Conservation (phyloP, 53 echinoderm and acorn worm genomes). For the Arbacia lixula region DNA sequence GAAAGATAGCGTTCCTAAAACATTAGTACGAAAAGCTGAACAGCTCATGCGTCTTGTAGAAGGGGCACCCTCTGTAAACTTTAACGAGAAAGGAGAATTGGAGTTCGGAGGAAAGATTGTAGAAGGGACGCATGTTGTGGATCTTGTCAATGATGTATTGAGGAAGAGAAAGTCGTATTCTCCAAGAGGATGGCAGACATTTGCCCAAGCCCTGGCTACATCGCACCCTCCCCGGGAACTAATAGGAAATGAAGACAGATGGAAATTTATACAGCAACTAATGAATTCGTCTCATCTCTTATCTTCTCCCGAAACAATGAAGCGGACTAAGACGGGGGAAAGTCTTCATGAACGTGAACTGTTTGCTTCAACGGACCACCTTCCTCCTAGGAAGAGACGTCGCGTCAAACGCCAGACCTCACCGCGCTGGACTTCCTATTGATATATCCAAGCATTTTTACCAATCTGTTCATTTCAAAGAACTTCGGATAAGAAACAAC, state of each 20-base stretch:
- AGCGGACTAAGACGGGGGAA: too few relatives aligned
- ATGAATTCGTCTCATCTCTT: too few relatives aligned
- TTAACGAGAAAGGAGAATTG: slow-evolving; percentile 42
- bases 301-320: too few relatives aligned
- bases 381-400: not conserved
- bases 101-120: slow-evolving; percentile 8
- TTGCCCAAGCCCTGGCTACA: slow-evolving; percentile 16
- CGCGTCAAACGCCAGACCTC: not conserved
- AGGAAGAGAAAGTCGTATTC: slow-evolving; percentile 43
- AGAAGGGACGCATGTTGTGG: slow-evolving; percentile 65
- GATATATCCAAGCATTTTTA: not conserved
- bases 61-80: not conserved
- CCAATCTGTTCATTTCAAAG: not conserved
- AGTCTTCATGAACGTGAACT: not conserved
- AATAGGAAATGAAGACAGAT: slow-evolving; percentile 56
- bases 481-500: slow-evolving; percentile 34
- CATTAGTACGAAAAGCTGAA: slow-evolving; percentile 15
- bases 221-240: slow-evolving; percentile 60
- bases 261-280: slow-evolving; percentile 23
- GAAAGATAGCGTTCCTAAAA: slow-evolving; percentile 35
- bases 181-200: slow-evolving; percentile 25
- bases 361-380: not conserved
- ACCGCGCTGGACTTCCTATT: not conserved
- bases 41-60: not conserved
- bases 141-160: slow-evolving; percentile 56